Evolutionary conservation across 2,888 invertebrate genomes (phyloP), one percentile per base, ranked within the genome.

Genomic region (Cynaeus angustus): DNA sequence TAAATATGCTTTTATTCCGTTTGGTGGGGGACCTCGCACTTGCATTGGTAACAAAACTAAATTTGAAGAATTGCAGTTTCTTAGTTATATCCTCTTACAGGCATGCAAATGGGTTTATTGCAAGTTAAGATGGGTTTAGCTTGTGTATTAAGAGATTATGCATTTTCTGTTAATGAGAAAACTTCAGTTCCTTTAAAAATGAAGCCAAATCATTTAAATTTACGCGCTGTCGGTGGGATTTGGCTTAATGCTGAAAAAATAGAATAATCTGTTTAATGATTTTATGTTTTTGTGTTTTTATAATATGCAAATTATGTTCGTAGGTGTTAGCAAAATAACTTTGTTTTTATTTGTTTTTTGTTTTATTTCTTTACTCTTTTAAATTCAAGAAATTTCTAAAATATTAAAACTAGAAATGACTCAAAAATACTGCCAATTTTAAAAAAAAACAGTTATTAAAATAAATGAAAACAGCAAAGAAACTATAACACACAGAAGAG

Each of bases 201-300:
- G 8, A 7, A 37, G 37, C 37, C 8, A 5, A 37, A 37, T 37
- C 2, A 37, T n/a, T 1, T 37, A 2, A n/a, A 1, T n/a, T n/a
- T 12, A 16, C 74, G 71, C 9, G 46, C 43, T 14, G 71, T 70
- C 73, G 75, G 75, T 66, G 67, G 13, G 73, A 75, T 21, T 45
- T 75, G n/a, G 12, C n/a, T 37, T 8, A 7, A 37, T 37, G 37
- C 37, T 37, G 2, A 37, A 37, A 37, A 7, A 7, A 37, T 4
- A 21, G 21, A 21, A 1, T 21, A 21, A 21, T 21, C 4, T 21
- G n/a, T 37, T 37, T 37, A 37, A 37, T n/a, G 1, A 5, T 37
- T 37, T 37, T 37, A n/a, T 30, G 37, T 37, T 37, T 21, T 21
- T 21, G 21, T 21, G 4, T n/a, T n/a, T n/a, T n/a, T n/a, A n/a